A percentile compares a stretch with the other conserved stretches of the same genome.
phyloP scores from a whole-genome alignment of 2,797 vertebrate species.

The Cetoscarus ocellatus region DNA sequence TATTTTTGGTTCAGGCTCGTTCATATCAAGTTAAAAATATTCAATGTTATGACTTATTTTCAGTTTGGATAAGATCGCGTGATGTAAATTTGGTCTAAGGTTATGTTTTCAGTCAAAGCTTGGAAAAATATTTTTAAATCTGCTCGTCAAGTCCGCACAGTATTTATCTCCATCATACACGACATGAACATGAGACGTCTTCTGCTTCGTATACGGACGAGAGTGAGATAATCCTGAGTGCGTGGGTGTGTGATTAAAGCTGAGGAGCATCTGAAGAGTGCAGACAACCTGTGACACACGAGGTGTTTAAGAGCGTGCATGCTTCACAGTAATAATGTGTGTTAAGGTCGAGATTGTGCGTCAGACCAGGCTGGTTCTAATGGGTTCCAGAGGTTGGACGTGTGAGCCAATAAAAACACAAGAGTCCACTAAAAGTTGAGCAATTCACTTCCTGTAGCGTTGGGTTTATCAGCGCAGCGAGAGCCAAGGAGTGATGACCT shows the following conservation, averaged over 20 bases:
- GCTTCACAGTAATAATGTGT: slow-evolving; percentile 21
- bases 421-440: slow-evolving; percentile 49
- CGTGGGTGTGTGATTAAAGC: slow-evolving; percentile 37
- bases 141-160: too few relatives aligned
- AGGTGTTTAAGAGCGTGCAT: slow-evolving; percentile 27
- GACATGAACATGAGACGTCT: too few relatives aligned
- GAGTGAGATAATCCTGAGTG: neutral
- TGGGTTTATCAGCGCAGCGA: slow-evolving; percentile 34
- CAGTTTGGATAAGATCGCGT: neutral
- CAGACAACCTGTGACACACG: slow-evolving; percentile 13
- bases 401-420: slow-evolving; percentile 76
- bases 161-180: too few relatives aligned
- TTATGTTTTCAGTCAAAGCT: neutral
- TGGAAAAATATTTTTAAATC: too few relatives aligned
- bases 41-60: neutral
- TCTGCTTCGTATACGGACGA: too few relatives aligned
- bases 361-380: slow-evolving; percentile 62
- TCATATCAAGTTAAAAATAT: neutral
- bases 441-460: slow-evolving; percentile 63
- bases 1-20: too few relatives aligned
- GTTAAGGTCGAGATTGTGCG: slow-evolving; percentile 18
- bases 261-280: neutral
- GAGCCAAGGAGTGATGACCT: slow-evolving; percentile 43
- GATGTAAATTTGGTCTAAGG: neutral
- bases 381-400: slow-evolving; percentile 70